These are phyloP conservation scores for Apodemus speciosus DNA, from an alignment of 2,113 vertebrate genomes.

Conservation along the genomic window DNA sequence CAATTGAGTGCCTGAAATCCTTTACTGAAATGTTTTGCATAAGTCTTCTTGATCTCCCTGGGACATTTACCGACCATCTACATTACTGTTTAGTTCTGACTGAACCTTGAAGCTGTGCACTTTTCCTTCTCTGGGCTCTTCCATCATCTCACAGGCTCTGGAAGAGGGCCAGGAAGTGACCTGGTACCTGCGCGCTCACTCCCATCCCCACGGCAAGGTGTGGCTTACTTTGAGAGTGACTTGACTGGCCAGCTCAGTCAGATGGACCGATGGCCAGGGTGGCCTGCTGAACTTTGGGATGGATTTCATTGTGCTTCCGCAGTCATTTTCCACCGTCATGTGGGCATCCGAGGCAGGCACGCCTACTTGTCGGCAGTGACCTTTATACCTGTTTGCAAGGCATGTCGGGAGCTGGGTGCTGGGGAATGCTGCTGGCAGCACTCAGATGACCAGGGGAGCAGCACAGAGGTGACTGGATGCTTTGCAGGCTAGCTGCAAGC, in stretches of 20 bases:
- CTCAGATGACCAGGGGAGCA: constrained; percentile 68
- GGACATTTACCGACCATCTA: background rate
- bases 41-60: constrained; percentile 37
- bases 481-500: constrained; percentile 46
- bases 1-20: background rate
- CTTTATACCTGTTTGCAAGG: constrained; percentile 85
- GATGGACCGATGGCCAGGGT: constrained; percentile 47
- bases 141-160: background rate
- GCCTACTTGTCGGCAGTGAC: constrained; percentile 82
- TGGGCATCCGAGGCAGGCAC: constrained; percentile 78
- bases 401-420: constrained; percentile 75
- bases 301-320: constrained; percentile 81
- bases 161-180: constrained; percentile 61
- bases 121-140: constrained; percentile 55
- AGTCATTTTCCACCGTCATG: constrained; percentile 82
- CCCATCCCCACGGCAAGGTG: constrained; percentile 72
- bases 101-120: constrained; percentile 22
- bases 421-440: constrained; percentile 75
- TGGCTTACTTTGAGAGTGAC: constrained; percentile 76
- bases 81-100: constrained; percentile 31
- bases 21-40: constrained; percentile 43
- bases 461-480: constrained; percentile 41
- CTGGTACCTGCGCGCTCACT: constrained; percentile 68
- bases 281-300: constrained; percentile 76
- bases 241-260: constrained; percentile 66